phyloP scores from a whole-genome alignment of 2,888 invertebrate genomes.

The Platycnemis pennipes region DNA sequence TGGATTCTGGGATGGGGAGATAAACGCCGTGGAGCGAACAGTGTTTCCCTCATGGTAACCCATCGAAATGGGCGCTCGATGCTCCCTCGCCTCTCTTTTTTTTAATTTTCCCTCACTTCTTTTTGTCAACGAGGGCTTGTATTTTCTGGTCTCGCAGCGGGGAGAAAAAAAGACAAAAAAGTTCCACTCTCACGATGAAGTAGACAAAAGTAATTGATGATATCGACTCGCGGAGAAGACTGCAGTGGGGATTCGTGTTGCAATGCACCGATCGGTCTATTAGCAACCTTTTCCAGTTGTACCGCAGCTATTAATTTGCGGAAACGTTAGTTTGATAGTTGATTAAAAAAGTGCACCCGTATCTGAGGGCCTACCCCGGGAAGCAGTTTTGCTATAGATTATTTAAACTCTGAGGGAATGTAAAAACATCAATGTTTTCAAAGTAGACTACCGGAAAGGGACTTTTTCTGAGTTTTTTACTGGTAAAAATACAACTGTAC shows the following conservation, averaged over 20 bases:
- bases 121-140: not conserved
- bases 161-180: not conserved
- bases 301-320: not conserved
- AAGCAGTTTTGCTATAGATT: not conserved
- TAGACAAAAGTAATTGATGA: slow-evolving; percentile 23
- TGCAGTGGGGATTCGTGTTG: not conserved
- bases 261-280: not conserved
- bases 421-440: not conserved
- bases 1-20: not conserved
- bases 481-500: too few relatives aligned
- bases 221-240: not conserved
- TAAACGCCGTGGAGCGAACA: too few relatives aligned
- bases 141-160: not conserved
- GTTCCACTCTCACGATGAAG: not conserved
- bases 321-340: too few relatives aligned
- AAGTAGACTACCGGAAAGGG: not conserved
- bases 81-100: not conserved
- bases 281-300: not conserved
- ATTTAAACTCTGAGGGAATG: not conserved
- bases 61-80: not conserved
- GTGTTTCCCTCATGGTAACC: not conserved
- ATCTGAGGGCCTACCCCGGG: not conserved
- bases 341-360: not conserved
- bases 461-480: not conserved
- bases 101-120: not conserved